A percentile compares a stretch with the other conserved stretches of the same genome.
These are phyloP conservation scores for Drosophila bipectinata DNA, from an alignment of 1,140 invertebrate species.

Conservation along the genomic window DNA sequence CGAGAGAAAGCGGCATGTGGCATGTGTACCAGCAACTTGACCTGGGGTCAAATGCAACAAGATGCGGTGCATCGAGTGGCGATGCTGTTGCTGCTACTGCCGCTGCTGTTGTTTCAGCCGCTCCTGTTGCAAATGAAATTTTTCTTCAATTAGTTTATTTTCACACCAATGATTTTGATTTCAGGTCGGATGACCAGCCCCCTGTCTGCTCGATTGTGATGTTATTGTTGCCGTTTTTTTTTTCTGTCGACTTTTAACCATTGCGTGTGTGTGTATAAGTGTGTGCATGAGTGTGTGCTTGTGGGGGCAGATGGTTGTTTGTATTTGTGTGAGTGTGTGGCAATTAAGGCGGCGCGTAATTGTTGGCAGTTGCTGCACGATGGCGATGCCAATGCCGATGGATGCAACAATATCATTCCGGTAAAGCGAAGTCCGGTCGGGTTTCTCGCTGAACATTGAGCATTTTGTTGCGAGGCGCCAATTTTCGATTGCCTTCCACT, in stretches of 20 bases:
- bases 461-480: constrained; percentile 69
- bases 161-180: constrained; percentile 81
- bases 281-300: background rate
- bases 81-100: constrained; percentile 23
- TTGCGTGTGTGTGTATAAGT: background rate
- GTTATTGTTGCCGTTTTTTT: constrained; percentile 31
- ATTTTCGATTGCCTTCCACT: constrained; percentile 73
- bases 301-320: background rate
- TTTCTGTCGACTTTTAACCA: constrained; percentile 54
- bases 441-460: constrained; percentile 54
- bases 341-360: constrained; percentile 80
- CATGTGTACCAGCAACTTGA: constrained; percentile 65
- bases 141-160: constrained; percentile 83
- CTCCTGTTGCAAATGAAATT: constrained; percentile 67
- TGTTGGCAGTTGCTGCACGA: constrained; percentile 73
- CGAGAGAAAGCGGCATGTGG: constrained; percentile 7
- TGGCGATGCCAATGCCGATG: constrained; percentile 26
- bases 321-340: constrained; percentile 36
- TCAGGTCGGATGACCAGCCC: constrained; percentile 35
- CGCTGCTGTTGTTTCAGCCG: background rate
- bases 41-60: constrained; percentile 76
- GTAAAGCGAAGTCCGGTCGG: constrained; percentile 24
- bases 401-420: constrained; percentile 41
- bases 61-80: constrained; percentile 53
- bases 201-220: constrained; percentile 28